phyloP scores from a whole-genome alignment of 2,888 invertebrate genomes.

The Ametastegia equiseti region DNA sequence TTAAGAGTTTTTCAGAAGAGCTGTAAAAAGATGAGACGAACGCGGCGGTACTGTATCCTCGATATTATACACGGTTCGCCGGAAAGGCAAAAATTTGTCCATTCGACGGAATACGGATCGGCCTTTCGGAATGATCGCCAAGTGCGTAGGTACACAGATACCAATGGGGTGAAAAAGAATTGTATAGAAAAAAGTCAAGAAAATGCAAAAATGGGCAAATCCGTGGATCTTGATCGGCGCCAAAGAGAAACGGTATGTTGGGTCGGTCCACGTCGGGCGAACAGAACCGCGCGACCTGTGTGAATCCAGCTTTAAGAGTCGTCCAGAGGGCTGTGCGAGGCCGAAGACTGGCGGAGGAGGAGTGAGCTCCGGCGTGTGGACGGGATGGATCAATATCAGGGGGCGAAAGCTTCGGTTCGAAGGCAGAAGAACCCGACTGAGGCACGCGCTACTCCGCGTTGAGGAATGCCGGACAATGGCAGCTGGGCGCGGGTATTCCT shows the following conservation, averaged over 20 bases:
- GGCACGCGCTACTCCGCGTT: conserved; percentile 49
- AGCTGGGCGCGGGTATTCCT: conserved; percentile 24
- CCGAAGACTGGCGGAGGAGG: conserved; percentile 34
- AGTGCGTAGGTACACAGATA: too few species aligned
- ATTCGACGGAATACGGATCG: too few species aligned
- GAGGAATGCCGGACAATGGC: conserved; percentile 35
- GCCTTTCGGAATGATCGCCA: too few species aligned
- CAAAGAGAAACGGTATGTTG: background rate
- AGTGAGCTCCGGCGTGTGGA: conserved; percentile 57
- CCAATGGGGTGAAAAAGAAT: background rate
- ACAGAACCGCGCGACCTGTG: conserved; percentile 7
- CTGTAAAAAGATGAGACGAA: background rate
- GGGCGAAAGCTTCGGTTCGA: conserved; percentile 61
- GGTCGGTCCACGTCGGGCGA: background rate
- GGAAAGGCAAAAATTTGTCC: too few species aligned
- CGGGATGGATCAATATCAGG: conserved; percentile 69
- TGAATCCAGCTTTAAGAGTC: conserved; percentile 35
- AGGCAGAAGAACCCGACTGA: conserved; percentile 50
- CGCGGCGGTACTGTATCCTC: background rate
- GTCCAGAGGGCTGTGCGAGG: conserved; percentile 38
- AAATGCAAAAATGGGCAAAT: background rate
- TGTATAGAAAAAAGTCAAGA: background rate
- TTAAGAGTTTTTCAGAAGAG: background rate
- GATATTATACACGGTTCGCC: too few species aligned
- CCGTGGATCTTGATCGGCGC: background rate